Conservation (phyloP, 2,797 vertebrate species). For the Galago senegalensis region DNA sequence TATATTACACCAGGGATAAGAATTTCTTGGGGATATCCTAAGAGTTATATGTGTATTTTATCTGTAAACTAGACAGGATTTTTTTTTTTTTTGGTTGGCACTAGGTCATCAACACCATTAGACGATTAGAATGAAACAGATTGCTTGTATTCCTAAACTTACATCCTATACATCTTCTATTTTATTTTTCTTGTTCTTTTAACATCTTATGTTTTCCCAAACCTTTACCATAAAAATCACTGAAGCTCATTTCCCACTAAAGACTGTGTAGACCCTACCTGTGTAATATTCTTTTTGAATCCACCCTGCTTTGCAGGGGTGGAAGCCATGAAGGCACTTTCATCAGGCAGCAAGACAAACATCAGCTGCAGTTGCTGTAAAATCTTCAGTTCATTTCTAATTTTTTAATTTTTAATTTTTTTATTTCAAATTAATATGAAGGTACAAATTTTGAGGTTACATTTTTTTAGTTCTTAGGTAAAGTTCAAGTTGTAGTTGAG, state of each 20-base stretch:
- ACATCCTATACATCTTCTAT: not conserved
- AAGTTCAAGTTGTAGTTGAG: too few relatives aligned
- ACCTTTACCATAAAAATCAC: constrained; percentile 4
- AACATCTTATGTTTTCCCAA: not conserved
- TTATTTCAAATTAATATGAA: too few relatives aligned
- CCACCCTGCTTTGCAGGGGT: not conserved
- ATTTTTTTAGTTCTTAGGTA: too few relatives aligned
- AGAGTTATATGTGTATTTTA: not conserved
- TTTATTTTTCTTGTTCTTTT: not conserved
- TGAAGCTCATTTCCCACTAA: not conserved
- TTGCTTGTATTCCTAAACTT: not conserved
- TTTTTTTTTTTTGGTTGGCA: not conserved
- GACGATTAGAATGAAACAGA: not conserved
- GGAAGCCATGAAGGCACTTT: not conserved
- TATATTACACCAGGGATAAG: not conserved
- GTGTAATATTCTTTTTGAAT: not conserved
- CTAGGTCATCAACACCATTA: not conserved
- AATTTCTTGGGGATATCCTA: not conserved
- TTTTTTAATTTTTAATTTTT: not conserved
- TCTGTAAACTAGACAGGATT: not conserved
- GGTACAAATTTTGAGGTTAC: too few relatives aligned
- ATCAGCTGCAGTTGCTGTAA: not conserved
- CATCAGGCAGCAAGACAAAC: not conserved
- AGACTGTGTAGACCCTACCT: not conserved
- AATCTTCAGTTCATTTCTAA: not conserved